phyloP scores from a whole-genome alignment of 2,888 invertebrate genomes.

The Zaprionus obscuricornis region DNA sequence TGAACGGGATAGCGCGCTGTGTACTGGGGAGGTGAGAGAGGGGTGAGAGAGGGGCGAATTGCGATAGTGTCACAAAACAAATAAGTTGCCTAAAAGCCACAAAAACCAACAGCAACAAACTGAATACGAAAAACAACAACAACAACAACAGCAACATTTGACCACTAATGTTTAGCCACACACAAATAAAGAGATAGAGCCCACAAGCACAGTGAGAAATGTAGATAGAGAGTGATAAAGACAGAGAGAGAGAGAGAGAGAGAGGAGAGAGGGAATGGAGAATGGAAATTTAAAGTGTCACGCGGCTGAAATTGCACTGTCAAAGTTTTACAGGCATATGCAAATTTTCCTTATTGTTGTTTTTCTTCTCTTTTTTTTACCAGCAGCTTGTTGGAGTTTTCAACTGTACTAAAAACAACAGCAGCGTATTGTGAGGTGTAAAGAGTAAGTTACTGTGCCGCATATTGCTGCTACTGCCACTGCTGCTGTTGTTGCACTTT shows the following conservation, averaged over 20 bases:
- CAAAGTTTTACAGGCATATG: slow-evolving; percentile 36
- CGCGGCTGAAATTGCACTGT: slow-evolving; percentile 48
- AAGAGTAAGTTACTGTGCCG: too few relatives aligned
- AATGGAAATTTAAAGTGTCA: slow-evolving; percentile 19
- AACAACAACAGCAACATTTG: slow-evolving; percentile 35
- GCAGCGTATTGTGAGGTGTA: too few relatives aligned
- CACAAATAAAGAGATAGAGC: slow-evolving; percentile 47
- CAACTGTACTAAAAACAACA: too few relatives aligned
- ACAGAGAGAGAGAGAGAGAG: neutral
- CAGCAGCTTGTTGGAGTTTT: neutral
- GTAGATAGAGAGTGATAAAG: slow-evolving; percentile 4
- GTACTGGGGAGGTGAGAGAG: too few relatives aligned
- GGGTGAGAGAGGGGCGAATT: slow-evolving; percentile 32
- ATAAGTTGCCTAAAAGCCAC: slow-evolving; percentile 73
- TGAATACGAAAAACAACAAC: slow-evolving; percentile 34
- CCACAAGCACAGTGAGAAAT: too few relatives aligned
- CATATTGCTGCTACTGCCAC: too few relatives aligned
- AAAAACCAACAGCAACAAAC: slow-evolving; percentile 62
- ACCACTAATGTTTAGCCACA: slow-evolving; percentile 75
- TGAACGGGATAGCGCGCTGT: too few relatives aligned
- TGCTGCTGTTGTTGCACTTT: slow-evolving; percentile 27
- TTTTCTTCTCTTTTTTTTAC: too few relatives aligned
- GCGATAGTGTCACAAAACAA: slow-evolving; percentile 73
- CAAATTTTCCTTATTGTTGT: too few relatives aligned
- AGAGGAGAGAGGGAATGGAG: neutral